phyloP scores from a whole-genome alignment of 2,888 invertebrate genomes.

The Neoaliturus tenellus region DNA sequence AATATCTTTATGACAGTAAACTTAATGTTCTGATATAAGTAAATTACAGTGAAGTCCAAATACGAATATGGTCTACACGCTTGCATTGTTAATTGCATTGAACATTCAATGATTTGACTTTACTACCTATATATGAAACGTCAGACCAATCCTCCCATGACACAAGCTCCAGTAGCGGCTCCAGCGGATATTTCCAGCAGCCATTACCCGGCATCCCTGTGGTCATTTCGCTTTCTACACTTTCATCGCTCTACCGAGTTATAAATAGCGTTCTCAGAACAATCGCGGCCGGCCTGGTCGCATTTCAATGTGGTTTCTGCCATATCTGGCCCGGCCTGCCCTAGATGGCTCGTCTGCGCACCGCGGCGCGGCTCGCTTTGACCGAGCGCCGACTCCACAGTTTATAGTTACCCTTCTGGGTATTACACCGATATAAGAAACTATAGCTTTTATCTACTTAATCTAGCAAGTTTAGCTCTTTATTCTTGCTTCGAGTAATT shows the following conservation, averaged over 20 bases:
- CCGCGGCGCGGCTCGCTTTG: neutral
- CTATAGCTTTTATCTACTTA: too few species aligned
- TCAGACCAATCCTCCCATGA: too few species aligned
- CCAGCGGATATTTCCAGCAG: conserved; percentile 29
- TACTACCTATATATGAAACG: too few species aligned
- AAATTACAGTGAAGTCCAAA: too few species aligned
- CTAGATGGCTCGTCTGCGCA: conserved; percentile 24
- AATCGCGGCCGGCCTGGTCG: conserved; percentile 10
- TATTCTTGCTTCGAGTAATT: too few species aligned
- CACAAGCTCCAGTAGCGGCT: neutral
- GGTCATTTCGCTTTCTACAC: conserved; percentile 42
- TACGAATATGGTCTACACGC: too few species aligned
- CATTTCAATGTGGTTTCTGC: conserved; percentile 39
- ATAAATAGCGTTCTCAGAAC: conserved; percentile 43
- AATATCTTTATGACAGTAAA: too few species aligned
- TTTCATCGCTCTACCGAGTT: conserved; percentile 33
- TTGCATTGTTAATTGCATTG: too few species aligned
- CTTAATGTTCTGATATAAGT: too few species aligned
- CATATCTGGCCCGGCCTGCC: conserved; percentile 19
- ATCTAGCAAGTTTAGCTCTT: too few species aligned
- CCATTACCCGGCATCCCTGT: neutral
- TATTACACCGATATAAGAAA: too few species aligned
- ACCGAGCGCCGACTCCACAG: neutral
- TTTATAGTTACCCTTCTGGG: neutral
- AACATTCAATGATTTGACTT: too few species aligned